Evolutionary conservation across 2,113 vertebrate species (phyloP).

Genomic region (Tympanuchus pallidicinctus): DNA sequence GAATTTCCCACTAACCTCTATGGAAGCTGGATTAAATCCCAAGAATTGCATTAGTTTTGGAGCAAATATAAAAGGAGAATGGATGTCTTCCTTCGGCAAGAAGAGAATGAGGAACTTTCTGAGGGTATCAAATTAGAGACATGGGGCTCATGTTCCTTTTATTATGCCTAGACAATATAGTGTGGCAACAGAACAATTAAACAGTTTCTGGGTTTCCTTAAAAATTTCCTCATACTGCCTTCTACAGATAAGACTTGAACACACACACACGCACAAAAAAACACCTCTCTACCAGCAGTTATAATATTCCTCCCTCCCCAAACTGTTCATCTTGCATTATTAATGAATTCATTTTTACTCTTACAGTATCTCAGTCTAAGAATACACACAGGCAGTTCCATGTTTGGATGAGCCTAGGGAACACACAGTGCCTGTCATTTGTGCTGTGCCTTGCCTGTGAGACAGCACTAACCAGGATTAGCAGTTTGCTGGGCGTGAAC

Average conservation of each 20-base stretch:
- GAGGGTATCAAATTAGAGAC: background rate
- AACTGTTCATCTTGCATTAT: background rate
- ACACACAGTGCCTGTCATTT: background rate
- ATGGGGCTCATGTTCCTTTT: background rate
- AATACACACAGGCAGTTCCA: background rate
- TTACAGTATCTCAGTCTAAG: background rate
- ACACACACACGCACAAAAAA: background rate
- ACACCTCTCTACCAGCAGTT: background rate
- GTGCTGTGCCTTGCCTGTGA: background rate
- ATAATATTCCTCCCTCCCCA: background rate
- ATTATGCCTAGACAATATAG: background rate
- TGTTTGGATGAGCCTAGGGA: background rate
- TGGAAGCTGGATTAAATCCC: background rate
- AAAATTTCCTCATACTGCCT: background rate
- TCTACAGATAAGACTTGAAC: background rate
- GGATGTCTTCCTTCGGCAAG: background rate
- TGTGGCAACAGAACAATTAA: background rate
- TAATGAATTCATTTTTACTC: background rate
- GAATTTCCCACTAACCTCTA: background rate
- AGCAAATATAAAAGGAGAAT: background rate
- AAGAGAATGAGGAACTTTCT: background rate
- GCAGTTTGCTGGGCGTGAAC: rapidly evolving
- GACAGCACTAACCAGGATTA: background rate
- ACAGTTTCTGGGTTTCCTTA: background rate
- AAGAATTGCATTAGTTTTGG: background rate